Conservation (phyloP, 30 jellyfish, hydroid and myxozoan species). For the Aurelia aurita region DNA sequence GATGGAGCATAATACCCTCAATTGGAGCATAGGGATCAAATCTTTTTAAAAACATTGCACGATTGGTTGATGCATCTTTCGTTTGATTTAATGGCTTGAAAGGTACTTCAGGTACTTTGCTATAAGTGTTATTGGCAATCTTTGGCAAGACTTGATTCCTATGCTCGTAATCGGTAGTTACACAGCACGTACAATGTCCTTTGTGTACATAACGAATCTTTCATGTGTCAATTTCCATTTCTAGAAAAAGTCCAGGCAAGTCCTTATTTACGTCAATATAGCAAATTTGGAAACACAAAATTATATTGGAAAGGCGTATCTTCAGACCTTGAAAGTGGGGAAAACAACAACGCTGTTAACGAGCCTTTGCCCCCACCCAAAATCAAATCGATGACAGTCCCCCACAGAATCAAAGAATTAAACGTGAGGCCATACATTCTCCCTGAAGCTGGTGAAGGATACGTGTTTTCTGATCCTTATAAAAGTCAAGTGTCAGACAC, state of each 20-base stretch:
- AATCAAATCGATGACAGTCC: not conserved
- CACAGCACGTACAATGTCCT: too few relatives aligned
- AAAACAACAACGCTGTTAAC: not conserved
- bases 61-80: too few relatives aligned
- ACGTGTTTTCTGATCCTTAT: not conserved
- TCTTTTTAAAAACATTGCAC: too few relatives aligned
- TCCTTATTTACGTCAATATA: slow-evolving; percentile 40
- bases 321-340: not conserved
- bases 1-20: too few relatives aligned
- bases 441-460: not conserved
- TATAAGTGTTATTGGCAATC: too few relatives aligned
- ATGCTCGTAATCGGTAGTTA: too few relatives aligned
- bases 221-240: not conserved
- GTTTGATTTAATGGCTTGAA: too few relatives aligned
- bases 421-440: not conserved
- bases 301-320: not conserved
- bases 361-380: not conserved
- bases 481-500: not conserved
- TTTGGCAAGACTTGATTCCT: too few relatives aligned
- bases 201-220: too few relatives aligned
- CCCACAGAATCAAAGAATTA: not conserved
- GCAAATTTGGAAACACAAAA: slow-evolving; percentile 7
- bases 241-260: slow-evolving; percentile 38
- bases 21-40: too few relatives aligned
- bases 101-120: too few relatives aligned